Base-by-base conservation (phyloP, 2,888 invertebrate genomes). In the Nomada fabriciana region DNA sequence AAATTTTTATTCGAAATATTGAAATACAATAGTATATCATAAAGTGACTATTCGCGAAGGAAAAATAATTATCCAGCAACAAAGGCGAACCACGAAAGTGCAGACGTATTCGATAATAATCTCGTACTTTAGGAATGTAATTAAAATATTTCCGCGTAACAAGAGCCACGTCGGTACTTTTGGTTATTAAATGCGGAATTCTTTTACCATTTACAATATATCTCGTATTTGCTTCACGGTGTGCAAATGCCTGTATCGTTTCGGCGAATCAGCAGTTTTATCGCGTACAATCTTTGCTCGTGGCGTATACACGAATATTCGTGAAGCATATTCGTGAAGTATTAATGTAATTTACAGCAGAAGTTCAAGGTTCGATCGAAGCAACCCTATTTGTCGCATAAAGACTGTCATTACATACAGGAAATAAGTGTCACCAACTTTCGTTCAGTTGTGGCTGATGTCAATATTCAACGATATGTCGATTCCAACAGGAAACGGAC, bases 181-280 rank as follows among this genome's bases (percentile, higher is more conserved):
- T 9, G 61, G 61, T 61, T 70, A 63, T 76, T 61, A 55, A 70
- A 76, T 70, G 29, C 47, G 55, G 63, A 13, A 63, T 63, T 63
- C 43, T 55, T 18, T 29, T 2, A 9, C 9, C 25, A 36, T 52
- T 60, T n/a, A 36, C 18, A 11, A 25, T 18, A n/a, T 53, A 36
- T 43, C 75, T 43, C 18, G n/a, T 7, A 13, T 2, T 67, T 15
- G 13, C 13, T 2, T 43, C 57, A 47, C 47, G 15, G 13, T 18
- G 15, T n/a, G 7, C 42, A 5, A 15, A 36, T 43, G 43, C 29
- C 18, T 53, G 7, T 20, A 42, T 43, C 52, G 50, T 43, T n/a
- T 23, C 11, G 13, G 25, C n/a, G 50, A 20, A 18, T 18, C 9
- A 7, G 25, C 61, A 63, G 63, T 63, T 76, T 71, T 57, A 71